Evolutionary conservation across 2,888 invertebrate species (phyloP), one percentile per base, ranked within the genome.

Genomic region (Drosophila subquinaria): DNA sequence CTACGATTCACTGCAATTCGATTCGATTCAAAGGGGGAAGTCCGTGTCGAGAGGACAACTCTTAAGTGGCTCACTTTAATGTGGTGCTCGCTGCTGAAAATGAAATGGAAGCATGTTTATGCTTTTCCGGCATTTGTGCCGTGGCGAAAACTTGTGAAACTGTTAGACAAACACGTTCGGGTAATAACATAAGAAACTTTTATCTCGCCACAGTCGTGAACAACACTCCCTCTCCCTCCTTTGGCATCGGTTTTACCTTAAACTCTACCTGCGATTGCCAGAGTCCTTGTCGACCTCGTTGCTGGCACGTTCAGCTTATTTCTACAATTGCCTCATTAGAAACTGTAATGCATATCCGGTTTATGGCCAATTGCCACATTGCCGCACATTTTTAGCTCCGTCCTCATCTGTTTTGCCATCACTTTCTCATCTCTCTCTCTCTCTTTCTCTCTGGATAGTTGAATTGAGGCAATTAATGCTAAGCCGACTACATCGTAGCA

Each of bases 111-210:
- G 74, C 68, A 79, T 84, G 76, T 82, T 82, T 84, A 82, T 82
- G 82, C 85, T 81, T 76, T 82, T 45, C 59, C 57, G 43, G 33
- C 65, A 48, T 48, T 48, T 33, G 33, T 33, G 47, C 55, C 65
- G 67, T 60, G 73, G 73, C 57, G 66, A 79, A 79, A 82, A 82
- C 85, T 82, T 82, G 73, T 76, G 65, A 84, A 82, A 74, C 79
- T 76, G 79, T 73, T 82, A 82, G 69, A 82, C 76, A 84, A 82
- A 82, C 85, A 82, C 82, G 82, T 82, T 70, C 82, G 67, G 79
- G 82, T 84, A 82, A 84, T 82, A 76, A 79, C 85, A 82, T 82
- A 82, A 82, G 79, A 82, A 82, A 82, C 79, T 84, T 82, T 82
- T 82, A 82, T 82, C 82, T 82, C 30, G 59, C 64, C 82, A 61